Percentiles rank a stretch among this genome's conserved stretches.
Evolutionary conservation across 2,888 invertebrate genomes (phyloP).

Genomic region (Tuta absoluta): DNA sequence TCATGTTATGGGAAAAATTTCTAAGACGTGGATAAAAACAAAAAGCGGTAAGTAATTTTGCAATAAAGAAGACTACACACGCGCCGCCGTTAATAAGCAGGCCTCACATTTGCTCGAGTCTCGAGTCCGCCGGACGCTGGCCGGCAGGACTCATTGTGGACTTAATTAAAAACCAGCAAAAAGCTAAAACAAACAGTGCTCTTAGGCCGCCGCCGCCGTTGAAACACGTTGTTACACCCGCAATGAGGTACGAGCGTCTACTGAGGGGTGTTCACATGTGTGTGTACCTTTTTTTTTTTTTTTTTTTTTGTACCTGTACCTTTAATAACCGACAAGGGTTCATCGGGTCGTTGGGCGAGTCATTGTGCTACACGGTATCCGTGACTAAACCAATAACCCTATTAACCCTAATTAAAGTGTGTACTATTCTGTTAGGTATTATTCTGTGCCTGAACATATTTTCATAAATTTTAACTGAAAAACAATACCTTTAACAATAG

Average conservation of each 20-base stretch:
- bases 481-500: no score
- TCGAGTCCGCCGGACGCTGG: no score
- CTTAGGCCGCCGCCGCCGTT: constrained; percentile 15
- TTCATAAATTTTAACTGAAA: no score
- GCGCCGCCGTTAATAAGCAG: no score
- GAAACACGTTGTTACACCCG: constrained; percentile 34
- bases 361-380: background rate
- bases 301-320: background rate
- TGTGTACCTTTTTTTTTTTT: background rate
- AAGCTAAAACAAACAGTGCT: constrained; percentile 34
- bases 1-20: no score
- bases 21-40: no score
- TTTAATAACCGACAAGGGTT: background rate
- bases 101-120: no score
- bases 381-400: background rate
- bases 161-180: constrained; percentile 36
- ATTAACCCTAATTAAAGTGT: background rate
- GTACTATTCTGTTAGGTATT: no score
- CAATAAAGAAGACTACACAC: no score
- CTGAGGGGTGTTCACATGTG: background rate
- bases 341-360: background rate
- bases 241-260: constrained; percentile 7
- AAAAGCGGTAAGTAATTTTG: no score
- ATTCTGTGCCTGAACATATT: no score
- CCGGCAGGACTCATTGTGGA: constrained; percentile 24